Evolutionary conservation across 1,140 invertebrate genomes (phyloP), one percentile per base, ranked within the genome.

Genomic region (Pissodes strobi): DNA sequence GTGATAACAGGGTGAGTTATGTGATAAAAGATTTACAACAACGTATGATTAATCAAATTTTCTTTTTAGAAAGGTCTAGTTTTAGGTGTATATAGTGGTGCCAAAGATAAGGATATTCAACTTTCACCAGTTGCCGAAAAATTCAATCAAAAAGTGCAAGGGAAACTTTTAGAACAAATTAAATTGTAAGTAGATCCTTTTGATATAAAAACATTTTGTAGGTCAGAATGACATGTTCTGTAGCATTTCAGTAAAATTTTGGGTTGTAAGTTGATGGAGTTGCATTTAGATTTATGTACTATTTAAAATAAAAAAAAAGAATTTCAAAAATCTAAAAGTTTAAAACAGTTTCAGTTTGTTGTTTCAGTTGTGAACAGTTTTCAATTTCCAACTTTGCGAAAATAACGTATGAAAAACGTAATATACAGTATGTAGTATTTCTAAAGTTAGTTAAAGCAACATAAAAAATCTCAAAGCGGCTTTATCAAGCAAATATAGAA

Each of bases 41-140:
- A 8, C 43, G 21, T 52, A 17, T 38, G 72, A 17, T 10, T 43
- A 15, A 55, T 2, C 22, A 0, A 3, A 12, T 18, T 21, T 23
- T 21, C 41, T 8, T 79, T 81, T 46, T 72, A 82, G 80, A 83
- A 79, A 72, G 83, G 83, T 39, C 66, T 85, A 23, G 82, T 86
- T 23, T 74, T 87, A 38, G 86, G 85, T 60, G 78, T 83, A 22
- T 85, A 86, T 67, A 75, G 77, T 43, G 70, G 79, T 59, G 77
- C 82, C 53, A 78, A 80, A 58, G 77, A 80, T 62, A 74, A 79
- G 55, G 76, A 69, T 25, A 25, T 81, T 34, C 75, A 73, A 19
- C 71, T 87, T 25, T 85, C 84, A 34, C 73, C 79, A 37, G 70
- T 82, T 56, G 82, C 84, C 53, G 70, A 78, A 66, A 77, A 78